Evolutionary conservation across 2,888 invertebrate species (phyloP), one percentile per base, ranked within the genome.

Genomic region (Sesamia inferens): DNA sequence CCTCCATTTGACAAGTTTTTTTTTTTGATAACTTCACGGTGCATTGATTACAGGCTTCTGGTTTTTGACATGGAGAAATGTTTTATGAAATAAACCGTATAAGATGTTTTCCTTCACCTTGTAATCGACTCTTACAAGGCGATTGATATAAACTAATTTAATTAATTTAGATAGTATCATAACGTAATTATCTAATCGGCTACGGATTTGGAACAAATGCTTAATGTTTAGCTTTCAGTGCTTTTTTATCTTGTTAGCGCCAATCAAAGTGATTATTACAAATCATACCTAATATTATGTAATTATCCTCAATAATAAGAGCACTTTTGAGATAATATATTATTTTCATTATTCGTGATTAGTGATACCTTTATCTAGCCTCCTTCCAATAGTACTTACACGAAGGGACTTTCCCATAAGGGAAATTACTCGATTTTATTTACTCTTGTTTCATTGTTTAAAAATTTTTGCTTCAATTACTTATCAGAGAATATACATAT

Each of bases 361-460:
- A 31, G 64, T 76, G 75, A 76, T 57, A 22, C 6, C 8, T 0
- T 67, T 68, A 71, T 76, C 71, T 31, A 61, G 44, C 31, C 31
- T 31, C 31, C 31, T 31, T 31, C 31, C 51, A 75, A 69, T 69
- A 63, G 62, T 3, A 14, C 31, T 31, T 31, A 31, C 8, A 22
- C 47, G 8, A 44, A 65, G 64, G 44, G 61, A 44, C 16, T 67
- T 69, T 55, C 42, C 58, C 5, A 16, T 7, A 31, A 14, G 54
- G 24, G 19, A 55, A 71, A 51, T 64, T 64, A 73, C 47, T 58
- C n/a, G 59, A 62, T 55, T 55, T 54, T 79, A 55, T 75, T 24
- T 67, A 44, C 13, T 31, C 10, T 16, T 8, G n/a, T 42, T n/a
- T 59, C 24, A 42, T 39, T 64, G 44, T 63, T 42, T 16, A 13